Evolutionary conservation across 2,888 invertebrate species (phyloP).

Genomic region (Dasypolia templi): DNA sequence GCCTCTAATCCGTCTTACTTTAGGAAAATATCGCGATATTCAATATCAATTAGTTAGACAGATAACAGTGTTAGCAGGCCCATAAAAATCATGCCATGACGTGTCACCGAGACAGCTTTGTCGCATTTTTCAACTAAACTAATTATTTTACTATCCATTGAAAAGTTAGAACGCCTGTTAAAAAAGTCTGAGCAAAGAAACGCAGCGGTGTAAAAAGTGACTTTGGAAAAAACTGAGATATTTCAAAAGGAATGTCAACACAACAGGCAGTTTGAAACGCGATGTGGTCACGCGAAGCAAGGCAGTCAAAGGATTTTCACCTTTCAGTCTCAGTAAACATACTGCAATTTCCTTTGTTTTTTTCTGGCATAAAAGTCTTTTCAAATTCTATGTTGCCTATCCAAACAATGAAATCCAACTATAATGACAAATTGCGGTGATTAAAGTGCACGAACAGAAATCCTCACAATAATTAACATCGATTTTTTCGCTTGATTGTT

Average conservation of each 20-base stretch:
- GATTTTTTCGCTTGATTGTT: constrained; percentile 33
- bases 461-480: constrained; percentile 39
- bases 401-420: constrained; percentile 56
- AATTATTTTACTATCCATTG: constrained; percentile 61
- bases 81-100: constrained; percentile 73
- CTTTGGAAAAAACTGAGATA: constrained; percentile 64
- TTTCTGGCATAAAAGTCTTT: constrained; percentile 23
- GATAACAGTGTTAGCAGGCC: constrained; percentile 78
- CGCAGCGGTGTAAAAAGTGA: constrained; percentile 71
- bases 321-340: neutral
- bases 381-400: constrained; percentile 16
- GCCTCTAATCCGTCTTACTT: constrained; percentile 67
- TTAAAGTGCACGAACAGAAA: constrained; percentile 37
- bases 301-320: constrained; percentile 23
- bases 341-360: constrained; percentile 6
- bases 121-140: constrained; percentile 57
- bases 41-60: constrained; percentile 81
- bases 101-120: constrained; percentile 52
- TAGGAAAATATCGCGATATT: constrained; percentile 72
- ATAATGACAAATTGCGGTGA: constrained; percentile 62
- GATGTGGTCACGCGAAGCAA: constrained; percentile 68
- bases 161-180: constrained; percentile 63
- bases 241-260: constrained; percentile 70
- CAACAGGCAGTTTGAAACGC: constrained; percentile 63
- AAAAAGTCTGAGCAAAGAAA: constrained; percentile 63